Evolutionary conservation across 92 coral and sea anemone species (phyloP).

Genomic region (Actinostola sp.): DNA sequence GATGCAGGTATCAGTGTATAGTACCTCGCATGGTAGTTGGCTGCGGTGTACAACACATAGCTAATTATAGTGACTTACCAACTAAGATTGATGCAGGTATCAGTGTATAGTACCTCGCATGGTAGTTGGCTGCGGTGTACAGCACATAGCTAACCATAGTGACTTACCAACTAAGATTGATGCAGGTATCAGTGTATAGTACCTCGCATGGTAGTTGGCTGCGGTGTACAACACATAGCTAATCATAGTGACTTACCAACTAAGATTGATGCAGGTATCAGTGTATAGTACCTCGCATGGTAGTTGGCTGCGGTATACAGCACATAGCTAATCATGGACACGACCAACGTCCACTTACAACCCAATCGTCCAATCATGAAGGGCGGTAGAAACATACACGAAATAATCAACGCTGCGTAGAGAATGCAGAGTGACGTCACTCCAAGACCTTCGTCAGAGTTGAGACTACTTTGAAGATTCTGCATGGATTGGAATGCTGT

Average conservation of each 20-base stretch:
- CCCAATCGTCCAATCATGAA: conserved; percentile 92
- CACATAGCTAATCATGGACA: conserved; percentile 87
- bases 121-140: too few species aligned
- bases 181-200: too few species aligned
- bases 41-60: too few species aligned
- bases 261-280: conserved; percentile 82
- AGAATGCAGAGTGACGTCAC: conserved; percentile 78
- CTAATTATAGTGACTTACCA: too few species aligned
- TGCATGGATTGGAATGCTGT: conserved; percentile 80
- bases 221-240: not conserved
- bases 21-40: too few species aligned
- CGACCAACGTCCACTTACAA: conserved; percentile 89
- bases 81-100: too few species aligned
- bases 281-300: conserved; percentile 81
- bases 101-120: too few species aligned
- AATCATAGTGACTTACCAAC: conserved; percentile 62
- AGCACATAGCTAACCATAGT: too few species aligned
- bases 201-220: too few species aligned
- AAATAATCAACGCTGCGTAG: conserved; percentile 81
- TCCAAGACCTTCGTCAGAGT: conserved; percentile 81
- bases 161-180: too few species aligned
- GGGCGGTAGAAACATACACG: conserved; percentile 97
- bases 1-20: too few species aligned
- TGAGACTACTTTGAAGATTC: conserved; percentile 92
- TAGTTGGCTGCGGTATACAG: conserved; percentile 88